Evolutionary conservation across 2,113 vertebrate species (phyloP).

Genomic region (Clarias batrachus): DNA sequence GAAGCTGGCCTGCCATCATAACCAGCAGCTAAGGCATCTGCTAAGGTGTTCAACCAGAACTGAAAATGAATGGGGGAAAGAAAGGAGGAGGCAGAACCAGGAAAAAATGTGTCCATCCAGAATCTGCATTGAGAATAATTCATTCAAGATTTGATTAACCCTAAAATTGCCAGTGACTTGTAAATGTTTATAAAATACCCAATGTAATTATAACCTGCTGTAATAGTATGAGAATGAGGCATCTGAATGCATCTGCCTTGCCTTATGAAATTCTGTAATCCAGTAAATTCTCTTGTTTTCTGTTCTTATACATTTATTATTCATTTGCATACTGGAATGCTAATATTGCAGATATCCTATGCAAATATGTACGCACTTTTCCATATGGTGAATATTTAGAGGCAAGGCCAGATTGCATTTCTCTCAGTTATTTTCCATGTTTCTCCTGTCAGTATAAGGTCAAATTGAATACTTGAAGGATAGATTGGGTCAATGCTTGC

Average conservation of each 20-base stretch:
- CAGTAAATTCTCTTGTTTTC: slow-evolving; percentile 27
- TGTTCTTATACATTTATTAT: not conserved
- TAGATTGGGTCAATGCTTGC: not conserved
- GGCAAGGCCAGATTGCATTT: not conserved
- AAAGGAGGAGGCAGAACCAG: not conserved
- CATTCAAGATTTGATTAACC: not conserved
- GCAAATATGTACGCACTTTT: not conserved
- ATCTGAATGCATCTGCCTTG: slow-evolving; percentile 33
- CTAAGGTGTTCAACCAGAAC: slow-evolving; percentile 38
- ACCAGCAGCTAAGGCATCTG: not conserved
- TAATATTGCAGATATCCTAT: not conserved
- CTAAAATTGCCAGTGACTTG: slow-evolving; percentile 25
- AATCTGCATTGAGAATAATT: slow-evolving; percentile 12
- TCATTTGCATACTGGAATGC: not conserved
- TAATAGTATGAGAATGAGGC: slow-evolving; percentile 37
- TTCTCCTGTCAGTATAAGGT: not conserved
- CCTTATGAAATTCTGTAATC: slow-evolving; percentile 42
- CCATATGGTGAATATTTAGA: not conserved
- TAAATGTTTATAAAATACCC: slow-evolving; percentile 52
- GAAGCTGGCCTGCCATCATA: not conserved
- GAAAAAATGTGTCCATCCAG: not conserved
- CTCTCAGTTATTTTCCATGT: no score
- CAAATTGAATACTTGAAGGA: not conserved
- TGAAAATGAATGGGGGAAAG: slow-evolving; percentile 1
- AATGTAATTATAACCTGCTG: slow-evolving; percentile 54